A percentile compares a stretch with the other conserved stretches of the same genome.
Evolutionary conservation across 2,797 vertebrate species (phyloP).

Genomic region (Esox lucius): DNA sequence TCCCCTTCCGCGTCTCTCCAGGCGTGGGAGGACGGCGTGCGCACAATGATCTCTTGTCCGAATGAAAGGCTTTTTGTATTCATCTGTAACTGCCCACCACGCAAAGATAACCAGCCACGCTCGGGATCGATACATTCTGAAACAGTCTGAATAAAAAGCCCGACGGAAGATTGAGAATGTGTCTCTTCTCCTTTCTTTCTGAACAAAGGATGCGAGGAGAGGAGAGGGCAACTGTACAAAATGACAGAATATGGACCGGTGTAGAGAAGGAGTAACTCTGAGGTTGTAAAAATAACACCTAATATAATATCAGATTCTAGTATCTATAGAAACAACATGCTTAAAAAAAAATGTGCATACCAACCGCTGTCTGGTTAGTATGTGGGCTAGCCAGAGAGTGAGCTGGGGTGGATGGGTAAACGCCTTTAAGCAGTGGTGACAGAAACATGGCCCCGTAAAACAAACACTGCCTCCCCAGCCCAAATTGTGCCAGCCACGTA

Average conservation of each 20-base stretch:
- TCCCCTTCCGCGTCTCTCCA: slow-evolving; percentile 26
- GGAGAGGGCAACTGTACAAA: slow-evolving; percentile 11
- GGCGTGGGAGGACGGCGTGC: slow-evolving; percentile 43
- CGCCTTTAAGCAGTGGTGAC: slow-evolving; percentile 27
- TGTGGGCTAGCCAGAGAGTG: slow-evolving; percentile 59
- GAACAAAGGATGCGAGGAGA: slow-evolving; percentile 20
- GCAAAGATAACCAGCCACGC: slow-evolving; percentile 68
- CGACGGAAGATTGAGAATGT: not conserved
- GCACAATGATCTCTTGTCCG: slow-evolving; percentile 60
- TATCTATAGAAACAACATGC: slow-evolving; percentile 6
- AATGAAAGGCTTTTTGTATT: slow-evolving; percentile 60
- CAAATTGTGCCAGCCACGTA: slow-evolving; percentile 56
- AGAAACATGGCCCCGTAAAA: slow-evolving; percentile 40
- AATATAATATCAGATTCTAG: not conserved
- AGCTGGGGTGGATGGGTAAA: slow-evolving; percentile 28
- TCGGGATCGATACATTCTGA: slow-evolving; percentile 70
- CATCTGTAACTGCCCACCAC: slow-evolving; percentile 64
- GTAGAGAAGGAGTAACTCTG: slow-evolving; percentile 31
- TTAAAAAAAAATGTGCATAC: not conserved
- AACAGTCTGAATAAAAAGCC: slow-evolving; percentile 58
- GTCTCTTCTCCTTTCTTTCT: slow-evolving; percentile 13
- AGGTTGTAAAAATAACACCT: not conserved
- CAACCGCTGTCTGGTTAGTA: slow-evolving; percentile 12
- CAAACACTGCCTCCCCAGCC: slow-evolving; percentile 58
- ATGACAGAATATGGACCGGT: slow-evolving; percentile 49